Evolutionary conservation across 2,113 vertebrate species (phyloP).

Genomic region (Corydoras maculifer): DNA sequence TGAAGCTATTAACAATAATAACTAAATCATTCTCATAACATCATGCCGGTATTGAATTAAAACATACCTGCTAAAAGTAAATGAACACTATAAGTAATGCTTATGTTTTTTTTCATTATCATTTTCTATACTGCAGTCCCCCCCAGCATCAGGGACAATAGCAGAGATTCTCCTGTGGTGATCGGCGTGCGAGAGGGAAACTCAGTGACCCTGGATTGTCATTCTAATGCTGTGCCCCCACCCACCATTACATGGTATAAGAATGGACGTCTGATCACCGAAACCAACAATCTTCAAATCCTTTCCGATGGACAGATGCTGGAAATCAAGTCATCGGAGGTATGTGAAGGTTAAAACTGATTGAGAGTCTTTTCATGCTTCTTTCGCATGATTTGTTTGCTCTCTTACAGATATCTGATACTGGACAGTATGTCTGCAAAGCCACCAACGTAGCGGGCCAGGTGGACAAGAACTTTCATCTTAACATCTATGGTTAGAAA

Average conservation of each 20-base stretch:
- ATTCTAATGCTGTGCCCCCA: constrained; percentile 85
- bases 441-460: constrained; percentile 87
- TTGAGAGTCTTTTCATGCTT: neutral
- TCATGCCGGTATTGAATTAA: too few species aligned
- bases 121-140: constrained; percentile 66
- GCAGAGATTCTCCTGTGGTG: constrained; percentile 67
- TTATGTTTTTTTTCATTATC: neutral
- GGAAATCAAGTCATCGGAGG: constrained; percentile 76
- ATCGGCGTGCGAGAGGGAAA: constrained; percentile 72
- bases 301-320: constrained; percentile 73
- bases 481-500: constrained; percentile 84
- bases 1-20: too few species aligned
- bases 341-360: constrained; percentile 42
- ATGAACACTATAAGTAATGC: too few species aligned
- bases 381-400: neutral
- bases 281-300: constrained; percentile 64
- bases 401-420: constrained; percentile 84
- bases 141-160: constrained; percentile 81
- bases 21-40: too few species aligned
- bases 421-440: constrained; percentile 90
- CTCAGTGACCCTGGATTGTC: constrained; percentile 72
- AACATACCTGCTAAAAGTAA: too few species aligned
- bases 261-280: constrained; percentile 69
- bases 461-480: constrained; percentile 92
- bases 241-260: constrained; percentile 89